A percentile compares a stretch with the other conserved stretches of the same genome.
Conservation (phyloP, 2,888 invertebrate species). For the Chloroclysta siterata region DNA sequence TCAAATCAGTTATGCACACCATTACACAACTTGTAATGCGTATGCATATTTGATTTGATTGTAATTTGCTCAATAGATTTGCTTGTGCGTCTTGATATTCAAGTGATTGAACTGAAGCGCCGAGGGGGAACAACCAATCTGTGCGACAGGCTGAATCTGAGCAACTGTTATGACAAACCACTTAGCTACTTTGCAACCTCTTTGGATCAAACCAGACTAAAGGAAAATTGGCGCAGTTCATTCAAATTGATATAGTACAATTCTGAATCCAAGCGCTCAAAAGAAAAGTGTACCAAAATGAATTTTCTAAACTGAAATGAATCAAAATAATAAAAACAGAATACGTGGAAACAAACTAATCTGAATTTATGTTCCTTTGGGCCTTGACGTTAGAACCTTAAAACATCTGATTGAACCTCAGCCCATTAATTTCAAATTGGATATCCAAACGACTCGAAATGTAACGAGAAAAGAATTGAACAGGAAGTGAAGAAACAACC, state of each 20-base stretch:
- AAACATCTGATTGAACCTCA: not conserved
- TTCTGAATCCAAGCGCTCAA: not conserved
- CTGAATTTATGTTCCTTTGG: too few species aligned
- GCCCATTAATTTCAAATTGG: constrained; percentile 5
- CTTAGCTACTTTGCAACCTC: not conserved
- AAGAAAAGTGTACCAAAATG: too few species aligned
- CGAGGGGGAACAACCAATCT: constrained; percentile 21
- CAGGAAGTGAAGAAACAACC: constrained; percentile 39
- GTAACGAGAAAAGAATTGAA: constrained; percentile 21
- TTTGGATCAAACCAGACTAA: not conserved
- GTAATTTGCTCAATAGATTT: constrained; percentile 50
- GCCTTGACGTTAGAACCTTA: too few species aligned
- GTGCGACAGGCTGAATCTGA: constrained; percentile 11
- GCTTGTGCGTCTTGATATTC: constrained; percentile 42
- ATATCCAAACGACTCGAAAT: not conserved
- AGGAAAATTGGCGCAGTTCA: not conserved
- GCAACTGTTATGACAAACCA: not conserved
- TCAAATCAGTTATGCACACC: constrained; percentile 52
- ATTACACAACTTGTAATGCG: constrained; percentile 44
- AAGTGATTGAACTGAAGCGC: constrained; percentile 34
- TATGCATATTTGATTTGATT: constrained; percentile 18
- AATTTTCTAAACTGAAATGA: too few species aligned
- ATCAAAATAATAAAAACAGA: not conserved
- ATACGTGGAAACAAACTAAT: not conserved
- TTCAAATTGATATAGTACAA: not conserved